Evolutionary conservation across 2,797 vertebrate genomes (phyloP).

Genomic region (Cyclura pinguis): DNA sequence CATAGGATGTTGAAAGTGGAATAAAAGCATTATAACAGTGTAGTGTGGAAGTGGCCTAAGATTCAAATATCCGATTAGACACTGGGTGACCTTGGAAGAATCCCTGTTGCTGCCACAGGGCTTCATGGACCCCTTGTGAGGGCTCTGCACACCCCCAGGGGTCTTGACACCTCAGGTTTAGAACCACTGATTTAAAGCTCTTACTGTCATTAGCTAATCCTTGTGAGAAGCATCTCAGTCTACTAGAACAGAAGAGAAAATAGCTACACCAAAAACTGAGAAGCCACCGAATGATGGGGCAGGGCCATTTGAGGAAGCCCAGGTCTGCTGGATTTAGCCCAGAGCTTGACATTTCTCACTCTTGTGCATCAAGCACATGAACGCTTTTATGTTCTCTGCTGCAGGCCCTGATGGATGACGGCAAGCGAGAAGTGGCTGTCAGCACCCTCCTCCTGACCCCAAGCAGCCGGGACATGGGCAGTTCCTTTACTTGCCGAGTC

Average conservation of each 20-base stretch:
- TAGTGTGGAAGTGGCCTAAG: no score
- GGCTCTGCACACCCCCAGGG: no score
- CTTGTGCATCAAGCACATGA: background rate
- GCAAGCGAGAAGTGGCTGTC: slow-evolving; percentile 84
- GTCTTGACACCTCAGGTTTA: no score
- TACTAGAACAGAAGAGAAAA: no score
- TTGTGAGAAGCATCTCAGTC: background rate
- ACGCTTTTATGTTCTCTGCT: background rate
- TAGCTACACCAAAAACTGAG: background rate
- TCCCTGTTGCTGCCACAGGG: no score
- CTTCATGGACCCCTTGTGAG: no score
- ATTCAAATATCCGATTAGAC: no score
- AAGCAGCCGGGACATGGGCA: slow-evolving; percentile 87
- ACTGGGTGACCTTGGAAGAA: no score
- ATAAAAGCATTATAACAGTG: no score
- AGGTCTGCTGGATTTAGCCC: background rate
- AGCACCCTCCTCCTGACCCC: slow-evolving; percentile 89
- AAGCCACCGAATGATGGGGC: background rate
- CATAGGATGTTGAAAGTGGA: no score
- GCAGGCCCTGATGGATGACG: slow-evolving; percentile 86
- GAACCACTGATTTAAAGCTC: background rate
- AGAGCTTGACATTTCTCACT: background rate
- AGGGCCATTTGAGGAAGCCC: background rate
- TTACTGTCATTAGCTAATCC: background rate
- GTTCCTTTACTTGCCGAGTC: slow-evolving; percentile 90